A percentile compares a stretch with the other conserved stretches of the same genome.
Conservation (phyloP, 2,113 vertebrate species). For the Picathartes gymnocephalus region DNA sequence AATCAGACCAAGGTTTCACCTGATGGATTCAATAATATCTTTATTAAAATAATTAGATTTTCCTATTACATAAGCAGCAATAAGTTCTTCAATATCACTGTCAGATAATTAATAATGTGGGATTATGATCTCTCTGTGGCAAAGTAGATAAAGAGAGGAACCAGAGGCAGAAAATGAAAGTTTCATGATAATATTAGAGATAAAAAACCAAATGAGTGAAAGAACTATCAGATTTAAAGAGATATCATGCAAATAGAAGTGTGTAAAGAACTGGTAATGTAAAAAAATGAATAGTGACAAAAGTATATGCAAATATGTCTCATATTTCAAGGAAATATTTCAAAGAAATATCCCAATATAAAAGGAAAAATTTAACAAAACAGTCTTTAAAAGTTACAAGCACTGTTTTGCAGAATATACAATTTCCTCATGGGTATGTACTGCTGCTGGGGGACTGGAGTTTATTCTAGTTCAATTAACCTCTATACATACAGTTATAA, state of each 20-base stretch:
- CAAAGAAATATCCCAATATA: not conserved
- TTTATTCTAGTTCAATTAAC: not conserved
- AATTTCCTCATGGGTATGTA: not conserved
- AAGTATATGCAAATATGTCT: not conserved
- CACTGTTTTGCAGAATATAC: not conserved
- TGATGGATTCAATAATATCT: not conserved
- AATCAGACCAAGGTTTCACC: not conserved
- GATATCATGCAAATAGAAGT: not conserved
- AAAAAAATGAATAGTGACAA: not conserved
- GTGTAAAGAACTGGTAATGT: not conserved
- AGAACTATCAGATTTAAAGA: not conserved
- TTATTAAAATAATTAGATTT: slow-evolving; percentile 3
- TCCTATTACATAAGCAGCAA: not conserved
- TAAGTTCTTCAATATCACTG: not conserved
- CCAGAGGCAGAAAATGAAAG: not conserved
- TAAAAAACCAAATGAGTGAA: not conserved
- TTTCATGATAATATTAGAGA: not conserved
- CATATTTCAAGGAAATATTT: not conserved
- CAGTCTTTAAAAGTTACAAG: not conserved
- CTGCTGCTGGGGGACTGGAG: not conserved
- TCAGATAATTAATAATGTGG: not conserved
- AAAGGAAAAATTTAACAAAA: not conserved
- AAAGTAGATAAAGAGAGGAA: not conserved
- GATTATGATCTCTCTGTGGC: not conserved
- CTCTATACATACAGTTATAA: not conserved